Evolutionary conservation across 1,140 invertebrate species (phyloP).

Genomic region (Drosophila sulfurigaster): DNA sequence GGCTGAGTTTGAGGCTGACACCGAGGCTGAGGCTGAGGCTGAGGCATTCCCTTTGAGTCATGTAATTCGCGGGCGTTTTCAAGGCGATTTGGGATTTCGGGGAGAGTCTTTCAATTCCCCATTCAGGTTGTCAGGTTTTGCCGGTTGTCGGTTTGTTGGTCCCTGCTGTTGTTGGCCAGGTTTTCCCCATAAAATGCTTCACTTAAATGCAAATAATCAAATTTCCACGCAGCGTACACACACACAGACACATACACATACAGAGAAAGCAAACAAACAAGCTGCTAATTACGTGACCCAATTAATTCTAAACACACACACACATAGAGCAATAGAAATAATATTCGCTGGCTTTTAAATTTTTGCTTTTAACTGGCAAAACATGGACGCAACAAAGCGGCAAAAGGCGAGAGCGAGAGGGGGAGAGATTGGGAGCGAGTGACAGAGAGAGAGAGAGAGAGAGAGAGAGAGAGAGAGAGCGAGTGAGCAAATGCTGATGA

Average conservation of each 20-base stretch:
- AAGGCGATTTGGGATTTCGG: slow-evolving; percentile 28
- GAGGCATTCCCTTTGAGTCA: slow-evolving; percentile 14
- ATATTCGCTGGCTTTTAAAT: slow-evolving; percentile 64
- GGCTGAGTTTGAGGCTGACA: no score
- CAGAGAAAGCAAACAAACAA: slow-evolving; percentile 49
- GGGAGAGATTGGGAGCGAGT: neutral
- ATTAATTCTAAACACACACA: slow-evolving; percentile 74
- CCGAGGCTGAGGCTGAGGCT: neutral
- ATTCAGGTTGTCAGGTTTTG: slow-evolving; percentile 8
- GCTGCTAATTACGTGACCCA: slow-evolving; percentile 81
- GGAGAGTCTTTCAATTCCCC: slow-evolving; percentile 21
- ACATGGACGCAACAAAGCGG: slow-evolving; percentile 3
- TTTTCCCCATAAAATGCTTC: slow-evolving; percentile 21
- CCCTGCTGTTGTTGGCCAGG: slow-evolving; percentile 5
- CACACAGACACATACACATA: slow-evolving; percentile 33
- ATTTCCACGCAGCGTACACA: slow-evolving; percentile 27
- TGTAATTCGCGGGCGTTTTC: slow-evolving; percentile 31
- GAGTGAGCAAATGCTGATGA: slow-evolving; percentile 1
- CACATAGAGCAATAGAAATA: slow-evolving; percentile 24
- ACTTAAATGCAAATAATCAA: slow-evolving; percentile 53
- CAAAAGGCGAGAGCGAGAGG: neutral
- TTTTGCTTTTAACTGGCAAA: slow-evolving; percentile 30
- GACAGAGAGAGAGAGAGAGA: no score
- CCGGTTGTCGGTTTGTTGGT: neutral
- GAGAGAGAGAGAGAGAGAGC: neutral